Evolutionary conservation across 2,888 invertebrate genomes (phyloP).

Genomic region (Eretmocerus hayati): DNA sequence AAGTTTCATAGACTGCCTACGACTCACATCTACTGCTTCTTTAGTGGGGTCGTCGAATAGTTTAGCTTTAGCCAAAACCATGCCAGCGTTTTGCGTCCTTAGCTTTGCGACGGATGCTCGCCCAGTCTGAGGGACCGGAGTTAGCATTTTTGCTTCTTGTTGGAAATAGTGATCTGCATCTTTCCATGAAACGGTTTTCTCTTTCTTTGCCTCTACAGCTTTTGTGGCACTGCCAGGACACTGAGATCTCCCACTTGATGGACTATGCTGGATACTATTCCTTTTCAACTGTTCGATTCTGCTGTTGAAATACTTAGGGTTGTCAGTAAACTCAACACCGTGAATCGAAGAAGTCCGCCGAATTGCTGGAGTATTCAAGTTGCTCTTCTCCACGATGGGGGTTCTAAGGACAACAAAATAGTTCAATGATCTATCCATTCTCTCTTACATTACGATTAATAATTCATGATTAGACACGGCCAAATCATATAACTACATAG

Average conservation of each 20-base stretch:
- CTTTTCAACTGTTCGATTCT: conserved; percentile 39
- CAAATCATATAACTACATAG: too few species aligned
- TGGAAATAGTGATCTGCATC: conserved; percentile 54
- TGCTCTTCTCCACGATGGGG: neutral
- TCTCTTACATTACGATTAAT: too few species aligned
- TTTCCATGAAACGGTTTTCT: conserved; percentile 46
- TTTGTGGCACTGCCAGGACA: conserved; percentile 4
- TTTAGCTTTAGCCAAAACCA: conserved; percentile 72
- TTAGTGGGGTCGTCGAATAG: conserved; percentile 56
- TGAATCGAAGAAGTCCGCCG: conserved; percentile 44
- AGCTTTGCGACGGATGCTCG: conserved; percentile 68
- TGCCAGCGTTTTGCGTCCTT: conserved; percentile 69
- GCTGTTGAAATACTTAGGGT: conserved; percentile 34
- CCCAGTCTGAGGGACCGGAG: conserved; percentile 50
- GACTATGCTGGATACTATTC: conserved; percentile 33
- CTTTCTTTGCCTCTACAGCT: conserved; percentile 19
- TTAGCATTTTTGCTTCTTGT: conserved; percentile 43
- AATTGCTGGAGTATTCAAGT: conserved; percentile 18
- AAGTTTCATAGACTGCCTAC: conserved; percentile 13
- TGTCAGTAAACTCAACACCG: conserved; percentile 34
- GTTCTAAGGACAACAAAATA: too few species aligned
- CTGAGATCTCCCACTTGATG: conserved; percentile 17
- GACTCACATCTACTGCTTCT: conserved; percentile 9
- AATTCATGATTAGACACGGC: too few species aligned
- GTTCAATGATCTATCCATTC: too few species aligned